phyloP scores from a whole-genome alignment of 2,888 invertebrate genomes.

The Apodemia mormo region DNA sequence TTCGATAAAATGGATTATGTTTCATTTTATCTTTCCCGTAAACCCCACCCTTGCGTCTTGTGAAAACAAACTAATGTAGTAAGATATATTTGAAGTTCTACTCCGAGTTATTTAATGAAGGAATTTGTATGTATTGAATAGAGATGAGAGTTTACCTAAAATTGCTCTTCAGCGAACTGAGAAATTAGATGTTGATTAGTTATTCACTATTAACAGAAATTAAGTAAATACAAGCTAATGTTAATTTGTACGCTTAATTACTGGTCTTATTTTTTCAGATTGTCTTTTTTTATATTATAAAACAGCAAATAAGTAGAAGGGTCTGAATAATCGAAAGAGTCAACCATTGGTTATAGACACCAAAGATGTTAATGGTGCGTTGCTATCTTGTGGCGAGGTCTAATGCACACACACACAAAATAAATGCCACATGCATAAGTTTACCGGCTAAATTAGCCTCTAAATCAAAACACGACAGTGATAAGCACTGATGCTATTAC shows the following conservation, averaged over 20 bases:
- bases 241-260: background rate
- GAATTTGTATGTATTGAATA: conserved; percentile 11
- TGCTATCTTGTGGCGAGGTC: too few species aligned
- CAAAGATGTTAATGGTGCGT: too few species aligned
- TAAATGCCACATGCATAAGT: too few species aligned
- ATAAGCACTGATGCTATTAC: too few species aligned
- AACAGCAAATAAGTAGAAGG: too few species aligned
- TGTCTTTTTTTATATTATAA: too few species aligned
- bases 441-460: too few species aligned
- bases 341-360: too few species aligned
- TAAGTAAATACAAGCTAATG: background rate
- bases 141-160: conserved; percentile 2
- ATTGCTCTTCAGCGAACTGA: conserved; percentile 11
- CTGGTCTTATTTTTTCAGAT: background rate
- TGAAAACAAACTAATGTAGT: conserved; percentile 8
- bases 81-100: conserved; percentile 14
- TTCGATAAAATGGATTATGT: conserved; percentile 57
- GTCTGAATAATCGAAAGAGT: too few species aligned
- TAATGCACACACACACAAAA: too few species aligned
- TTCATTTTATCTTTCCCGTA: conserved; percentile 37
- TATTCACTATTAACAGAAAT: background rate
- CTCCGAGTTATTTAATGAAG: conserved; percentile 15
- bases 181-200: conserved; percentile 13
- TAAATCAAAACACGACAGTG: too few species aligned
- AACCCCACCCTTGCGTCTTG: conserved; percentile 15